A percentile compares a stretch with the other conserved stretches of the same genome.
Conservation (phyloP, 2,113 vertebrate genomes). For the Nothocercus julius region DNA sequence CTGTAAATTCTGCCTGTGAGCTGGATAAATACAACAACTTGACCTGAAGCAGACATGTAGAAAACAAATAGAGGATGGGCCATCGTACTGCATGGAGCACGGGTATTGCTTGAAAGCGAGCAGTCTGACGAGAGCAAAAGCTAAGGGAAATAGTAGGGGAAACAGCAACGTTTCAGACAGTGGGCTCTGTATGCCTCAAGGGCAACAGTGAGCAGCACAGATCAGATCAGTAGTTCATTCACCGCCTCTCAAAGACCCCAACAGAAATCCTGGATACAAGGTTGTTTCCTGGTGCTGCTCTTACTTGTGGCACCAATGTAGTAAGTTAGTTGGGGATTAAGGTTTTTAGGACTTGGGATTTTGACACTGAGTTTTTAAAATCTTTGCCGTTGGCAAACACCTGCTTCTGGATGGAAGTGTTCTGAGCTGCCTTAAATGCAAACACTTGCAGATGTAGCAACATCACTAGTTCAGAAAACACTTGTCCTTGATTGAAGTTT, state of each 20-base stretch:
- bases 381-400: background rate
- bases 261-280: background rate
- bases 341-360: background rate
- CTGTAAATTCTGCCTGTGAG: background rate
- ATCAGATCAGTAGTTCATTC: background rate
- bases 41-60: background rate
- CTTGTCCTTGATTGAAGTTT: background rate
- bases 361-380: background rate
- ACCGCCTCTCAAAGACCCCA: background rate
- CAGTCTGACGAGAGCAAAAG: background rate
- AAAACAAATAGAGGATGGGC: background rate
- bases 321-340: background rate
- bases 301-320: background rate
- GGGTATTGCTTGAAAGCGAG: background rate
- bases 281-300: background rate
- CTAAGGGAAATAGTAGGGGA: background rate
- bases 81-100: background rate
- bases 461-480: background rate
- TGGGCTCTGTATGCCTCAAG: background rate
- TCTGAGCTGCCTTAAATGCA: background rate
- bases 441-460: background rate
- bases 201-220: background rate
- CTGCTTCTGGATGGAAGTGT: background rate
- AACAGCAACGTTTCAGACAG: rapidly evolving
- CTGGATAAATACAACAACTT: background rate